A percentile compares a stretch with the other conserved stretches of the same genome.
Conservation (phyloP, 2,113 vertebrate genomes). For the Piaya cayana region DNA sequence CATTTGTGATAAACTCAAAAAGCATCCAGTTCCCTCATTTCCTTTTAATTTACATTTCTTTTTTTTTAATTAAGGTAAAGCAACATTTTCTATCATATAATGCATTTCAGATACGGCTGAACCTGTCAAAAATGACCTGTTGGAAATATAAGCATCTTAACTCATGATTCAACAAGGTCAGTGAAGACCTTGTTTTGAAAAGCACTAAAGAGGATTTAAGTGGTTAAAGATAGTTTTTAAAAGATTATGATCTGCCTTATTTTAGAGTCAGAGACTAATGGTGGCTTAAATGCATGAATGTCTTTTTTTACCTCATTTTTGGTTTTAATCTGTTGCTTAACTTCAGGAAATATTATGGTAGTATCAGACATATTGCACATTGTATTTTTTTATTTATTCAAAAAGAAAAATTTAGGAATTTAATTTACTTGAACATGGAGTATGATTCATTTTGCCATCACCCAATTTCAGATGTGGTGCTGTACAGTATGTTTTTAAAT, state of each 20-base stretch:
- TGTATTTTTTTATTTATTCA: slow-evolving; percentile 57
- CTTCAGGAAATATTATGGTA: slow-evolving; percentile 71
- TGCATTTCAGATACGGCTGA: slow-evolving; percentile 53
- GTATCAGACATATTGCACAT: slow-evolving; percentile 56
- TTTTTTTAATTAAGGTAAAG: slow-evolving; percentile 47
- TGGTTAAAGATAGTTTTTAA: slow-evolving; percentile 73
- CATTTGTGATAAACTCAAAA: slow-evolving; percentile 67
- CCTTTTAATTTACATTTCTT: slow-evolving; percentile 29
- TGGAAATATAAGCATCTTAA: slow-evolving; percentile 59
- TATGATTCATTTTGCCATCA: slow-evolving; percentile 70
- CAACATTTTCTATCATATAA: slow-evolving; percentile 64
- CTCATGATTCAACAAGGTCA: slow-evolving; percentile 46
- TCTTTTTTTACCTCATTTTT: slow-evolving; percentile 73
- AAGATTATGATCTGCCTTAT: slow-evolving; percentile 79
- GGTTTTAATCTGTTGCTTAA: slow-evolving; percentile 65
- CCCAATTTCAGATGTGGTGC: slow-evolving; percentile 78
- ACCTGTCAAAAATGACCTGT: slow-evolving; percentile 49
- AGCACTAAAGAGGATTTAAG: slow-evolving; percentile 70
- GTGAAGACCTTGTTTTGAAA: slow-evolving; percentile 65
- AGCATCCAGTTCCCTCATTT: slow-evolving; percentile 34
- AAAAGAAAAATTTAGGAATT: slow-evolving; percentile 57
- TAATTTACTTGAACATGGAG: slow-evolving; percentile 64
- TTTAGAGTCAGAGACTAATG: slow-evolving; percentile 77
- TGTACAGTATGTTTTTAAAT: slow-evolving; percentile 81
- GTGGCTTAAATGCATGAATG: slow-evolving; percentile 82